Percentiles rank a stretch among this genome's conserved stretches.
Evolutionary conservation across 2,888 invertebrate genomes (phyloP).

Genomic region (Tanytarsus gracilentus): DNA sequence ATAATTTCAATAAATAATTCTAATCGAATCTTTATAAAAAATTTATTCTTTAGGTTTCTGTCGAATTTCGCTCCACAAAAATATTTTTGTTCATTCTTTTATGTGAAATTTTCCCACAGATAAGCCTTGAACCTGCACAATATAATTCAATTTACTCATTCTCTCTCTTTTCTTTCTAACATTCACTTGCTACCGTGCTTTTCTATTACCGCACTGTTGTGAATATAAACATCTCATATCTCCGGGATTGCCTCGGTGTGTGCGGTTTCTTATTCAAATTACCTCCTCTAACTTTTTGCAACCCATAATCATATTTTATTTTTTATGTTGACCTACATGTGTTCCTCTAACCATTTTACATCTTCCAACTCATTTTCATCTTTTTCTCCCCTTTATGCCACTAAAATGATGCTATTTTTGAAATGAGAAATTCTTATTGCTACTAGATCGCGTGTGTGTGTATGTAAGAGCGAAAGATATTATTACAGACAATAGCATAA

Average conservation of each 20-base stretch:
- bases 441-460: not conserved
- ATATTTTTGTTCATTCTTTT: no score
- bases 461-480: slow-evolving; percentile 1
- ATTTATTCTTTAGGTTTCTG: no score
- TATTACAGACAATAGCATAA: no score
- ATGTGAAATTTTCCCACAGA: no score
- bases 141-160: slow-evolving; percentile 20
- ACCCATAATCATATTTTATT: slow-evolving; percentile 5
- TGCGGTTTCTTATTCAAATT: not conserved
- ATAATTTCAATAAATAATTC: no score
- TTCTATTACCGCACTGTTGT: not conserved
- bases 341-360: not conserved
- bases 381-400: slow-evolving; percentile 7
- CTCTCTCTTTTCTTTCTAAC: not conserved
- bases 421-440: not conserved
- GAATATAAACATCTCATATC: no score
- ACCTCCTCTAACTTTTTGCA: not conserved
- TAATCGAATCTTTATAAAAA: no score
- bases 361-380: slow-evolving; percentile 1
- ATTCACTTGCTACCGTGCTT: no score
- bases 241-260: no score
- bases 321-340: slow-evolving; percentile 23
- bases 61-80: no score
- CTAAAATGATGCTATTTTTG: slow-evolving; percentile 12
- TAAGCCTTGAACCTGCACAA: no score